Evolutionary conservation across 2,113 vertebrate genomes (phyloP).

Genomic region (Meriones unguiculatus): DNA sequence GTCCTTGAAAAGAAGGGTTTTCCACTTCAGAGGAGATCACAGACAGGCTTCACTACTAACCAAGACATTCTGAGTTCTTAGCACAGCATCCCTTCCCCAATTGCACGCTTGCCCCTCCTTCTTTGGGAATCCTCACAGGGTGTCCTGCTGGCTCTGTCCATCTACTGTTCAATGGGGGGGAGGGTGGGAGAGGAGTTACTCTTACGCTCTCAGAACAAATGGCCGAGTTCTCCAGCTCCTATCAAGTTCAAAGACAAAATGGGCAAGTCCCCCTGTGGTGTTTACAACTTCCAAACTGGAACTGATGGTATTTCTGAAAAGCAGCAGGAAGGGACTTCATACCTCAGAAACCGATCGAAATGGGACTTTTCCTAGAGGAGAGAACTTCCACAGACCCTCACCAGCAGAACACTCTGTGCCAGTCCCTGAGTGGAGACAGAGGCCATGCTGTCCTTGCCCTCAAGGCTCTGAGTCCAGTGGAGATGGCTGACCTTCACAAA

Average conservation of each 20-base stretch:
- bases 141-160: conserved; percentile 27
- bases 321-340: neutral
- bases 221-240: neutral
- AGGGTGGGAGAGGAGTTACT: neutral
- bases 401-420: neutral
- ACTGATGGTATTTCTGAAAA: conserved; percentile 8
- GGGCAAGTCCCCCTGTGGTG: neutral
- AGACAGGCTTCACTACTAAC: conserved; percentile 40
- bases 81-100: conserved; percentile 50
- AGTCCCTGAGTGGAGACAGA: neutral
- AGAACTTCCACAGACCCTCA: neutral
- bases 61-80: conserved; percentile 47
- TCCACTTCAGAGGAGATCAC: conserved; percentile 42
- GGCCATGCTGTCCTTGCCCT: conserved; percentile 27
- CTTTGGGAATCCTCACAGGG: conserved; percentile 51
- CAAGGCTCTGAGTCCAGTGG: conserved; percentile 1
- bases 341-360: conserved; percentile 43
- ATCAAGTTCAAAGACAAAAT: conserved; percentile 32
- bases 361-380: neutral
- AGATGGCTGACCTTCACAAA: conserved; percentile 54
- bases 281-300: neutral
- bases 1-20: conserved; percentile 56
- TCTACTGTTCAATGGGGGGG: neutral
- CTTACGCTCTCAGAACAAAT: neutral
- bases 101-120: conserved; percentile 6